These are phyloP conservation scores for Latrodectus elegans DNA, from an alignment of 2,888 invertebrate species.

Conservation along the genomic window DNA sequence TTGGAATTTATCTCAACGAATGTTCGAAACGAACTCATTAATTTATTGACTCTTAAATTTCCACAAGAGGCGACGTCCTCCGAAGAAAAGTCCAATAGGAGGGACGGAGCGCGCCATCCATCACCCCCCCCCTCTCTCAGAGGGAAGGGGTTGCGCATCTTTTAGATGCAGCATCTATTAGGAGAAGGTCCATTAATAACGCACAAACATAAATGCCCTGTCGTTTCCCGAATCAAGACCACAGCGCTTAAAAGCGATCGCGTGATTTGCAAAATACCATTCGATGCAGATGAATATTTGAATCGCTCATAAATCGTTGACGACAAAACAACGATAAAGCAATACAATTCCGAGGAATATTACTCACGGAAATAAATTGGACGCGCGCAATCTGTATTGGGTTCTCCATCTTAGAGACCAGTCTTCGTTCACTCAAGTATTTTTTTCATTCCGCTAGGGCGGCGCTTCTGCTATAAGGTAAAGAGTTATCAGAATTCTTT, in stretches of 20 bases:
- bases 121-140: neutral
- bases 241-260: constrained; percentile 37
- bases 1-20: neutral
- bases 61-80: constrained; percentile 9
- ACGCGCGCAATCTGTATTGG: constrained; percentile 56
- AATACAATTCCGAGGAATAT: constrained; percentile 55
- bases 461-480: too few species aligned
- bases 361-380: constrained; percentile 64
- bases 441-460: too few species aligned
- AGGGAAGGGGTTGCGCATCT: constrained; percentile 3
- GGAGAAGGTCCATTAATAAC: constrained; percentile 29
- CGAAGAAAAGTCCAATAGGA: neutral
- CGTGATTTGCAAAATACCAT: constrained; percentile 67
- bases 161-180: neutral
- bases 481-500: too few species aligned
- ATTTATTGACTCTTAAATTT: neutral
- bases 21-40: neutral
- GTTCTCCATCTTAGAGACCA: constrained; percentile 6
- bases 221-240: constrained; percentile 54
- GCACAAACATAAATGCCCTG: constrained; percentile 41
- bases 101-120: neutral
- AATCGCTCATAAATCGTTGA: constrained; percentile 68
- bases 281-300: constrained; percentile 69
- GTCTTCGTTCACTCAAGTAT: too few species aligned
- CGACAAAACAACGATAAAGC: constrained; percentile 68